These are phyloP conservation scores for Argyrosomus japonicus DNA, from an alignment of 2,113 vertebrate genomes.

Conservation along the genomic window DNA sequence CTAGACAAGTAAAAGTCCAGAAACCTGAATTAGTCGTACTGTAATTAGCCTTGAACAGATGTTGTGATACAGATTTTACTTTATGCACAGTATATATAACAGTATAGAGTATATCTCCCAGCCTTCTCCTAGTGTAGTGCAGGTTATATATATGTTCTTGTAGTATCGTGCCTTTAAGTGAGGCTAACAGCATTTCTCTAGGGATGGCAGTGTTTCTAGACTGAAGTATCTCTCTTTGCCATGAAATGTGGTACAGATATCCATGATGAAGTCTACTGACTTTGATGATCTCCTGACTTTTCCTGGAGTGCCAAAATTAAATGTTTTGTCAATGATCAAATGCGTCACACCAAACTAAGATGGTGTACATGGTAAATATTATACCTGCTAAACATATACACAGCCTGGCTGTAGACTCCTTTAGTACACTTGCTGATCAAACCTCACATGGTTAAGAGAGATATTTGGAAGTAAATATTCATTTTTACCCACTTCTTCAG, in stretches of 20 bases:
- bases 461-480: constrained; percentile 16
- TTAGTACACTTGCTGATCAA: not conserved
- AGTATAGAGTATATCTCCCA: not conserved
- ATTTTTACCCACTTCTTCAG: not conserved
- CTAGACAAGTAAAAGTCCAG: not conserved
- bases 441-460: not conserved
- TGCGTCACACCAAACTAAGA: not conserved
- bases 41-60: not conserved
- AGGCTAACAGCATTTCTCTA: no score
- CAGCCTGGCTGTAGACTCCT: not conserved
- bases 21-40: not conserved
- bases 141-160: not conserved
- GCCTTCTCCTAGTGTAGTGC: no score
- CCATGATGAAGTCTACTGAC: not conserved
- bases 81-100: not conserved
- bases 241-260: not conserved
- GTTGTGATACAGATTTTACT: not conserved
- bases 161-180: not conserved
- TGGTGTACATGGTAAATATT: not conserved
- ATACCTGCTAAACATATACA: not conserved
- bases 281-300: not conserved
- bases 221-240: not conserved
- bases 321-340: not conserved
- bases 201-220: no score
- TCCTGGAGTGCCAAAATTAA: not conserved